These are phyloP conservation scores for Pangasianodon gigas DNA, from an alignment of 2,113 vertebrate species.

Conservation along the genomic window DNA sequence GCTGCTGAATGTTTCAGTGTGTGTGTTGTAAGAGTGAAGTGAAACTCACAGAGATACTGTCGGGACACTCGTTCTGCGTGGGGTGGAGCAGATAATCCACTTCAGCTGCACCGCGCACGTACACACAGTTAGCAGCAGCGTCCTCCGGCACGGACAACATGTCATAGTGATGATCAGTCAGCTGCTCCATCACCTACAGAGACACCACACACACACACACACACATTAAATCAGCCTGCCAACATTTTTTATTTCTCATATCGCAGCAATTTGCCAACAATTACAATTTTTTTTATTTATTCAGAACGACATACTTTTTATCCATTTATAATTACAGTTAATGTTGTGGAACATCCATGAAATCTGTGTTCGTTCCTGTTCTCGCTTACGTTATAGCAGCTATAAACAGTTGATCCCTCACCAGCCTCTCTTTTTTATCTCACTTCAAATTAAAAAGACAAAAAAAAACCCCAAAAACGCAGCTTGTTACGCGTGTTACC, in stretches of 20 bases:
- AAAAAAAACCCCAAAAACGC: too few relatives aligned
- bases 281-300: too few relatives aligned
- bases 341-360: too few relatives aligned
- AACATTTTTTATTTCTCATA: background rate
- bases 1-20: background rate
- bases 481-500: background rate
- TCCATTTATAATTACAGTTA: background rate
- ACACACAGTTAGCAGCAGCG: slow-evolving; percentile 84
- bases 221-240: background rate
- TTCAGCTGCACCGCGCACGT: slow-evolving; percentile 77
- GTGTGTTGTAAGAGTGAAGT: background rate
- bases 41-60: slow-evolving; percentile 76
- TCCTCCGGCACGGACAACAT: slow-evolving; percentile 84
- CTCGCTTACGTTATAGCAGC: background rate
- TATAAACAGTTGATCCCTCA: background rate
- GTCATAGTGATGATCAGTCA: slow-evolving; percentile 88
- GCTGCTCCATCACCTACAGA: slow-evolving; percentile 84
- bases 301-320: too few relatives aligned
- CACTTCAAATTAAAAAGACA: too few relatives aligned
- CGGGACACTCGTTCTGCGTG: slow-evolving; percentile 81
- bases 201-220: slow-evolving; percentile 37
- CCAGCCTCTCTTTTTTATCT: background rate
- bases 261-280: too few relatives aligned
- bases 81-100: slow-evolving; percentile 82
- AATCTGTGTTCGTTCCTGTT: background rate